Base-by-base conservation (phyloP, 92 coral and sea anemone genomes). In the Epizoanthus illoricatus region DNA sequence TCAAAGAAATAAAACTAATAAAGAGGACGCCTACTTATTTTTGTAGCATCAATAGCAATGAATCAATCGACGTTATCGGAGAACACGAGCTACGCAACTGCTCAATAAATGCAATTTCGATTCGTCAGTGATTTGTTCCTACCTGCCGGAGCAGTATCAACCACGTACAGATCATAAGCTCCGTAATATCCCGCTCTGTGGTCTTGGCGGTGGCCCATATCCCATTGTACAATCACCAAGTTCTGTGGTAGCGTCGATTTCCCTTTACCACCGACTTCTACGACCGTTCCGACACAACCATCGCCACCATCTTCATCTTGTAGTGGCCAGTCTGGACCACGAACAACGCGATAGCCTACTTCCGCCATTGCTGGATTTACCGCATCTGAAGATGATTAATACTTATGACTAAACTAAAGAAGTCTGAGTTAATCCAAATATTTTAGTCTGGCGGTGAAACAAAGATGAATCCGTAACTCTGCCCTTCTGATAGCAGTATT, bases 241-340 rank as follows among this genome's bases (percentile, higher is more conserved):
- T 86, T 80, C 73, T 72, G 54, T n/a, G 81, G 55, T 16, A 80
- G 39, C 61, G 66, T 39, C 5, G 80, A 55, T 42, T 23, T 58
- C 5, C 81, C 70, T 39, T 69, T 52, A 8, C 76, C 76, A 5
- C 73, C 84, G 8, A 85, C 79, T 39, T 86, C 81, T 16, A 80
- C 75, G 54, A 86, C 89, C 36, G 89, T 86, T 54, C 89, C 89
- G 3, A 80, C 70, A 49, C 69, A 52, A 41, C 86, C 89, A n/a
- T 72, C 85, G 18, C 66, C 85, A 2, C 85, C 74, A 24, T 55
- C 85, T 63, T 21, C 70, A 21, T 86, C 86, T 4, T 71, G 40
- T 5, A 69, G 54, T 21, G 56, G 61, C 86, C 81, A 80, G 56
- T 81, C 76, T n/a, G 76, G 71, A 18, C 73, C 79, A 42, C 84